Evolutionary conservation across 2,888 invertebrate species (phyloP).

Genomic region (Clunio marinus): DNA sequence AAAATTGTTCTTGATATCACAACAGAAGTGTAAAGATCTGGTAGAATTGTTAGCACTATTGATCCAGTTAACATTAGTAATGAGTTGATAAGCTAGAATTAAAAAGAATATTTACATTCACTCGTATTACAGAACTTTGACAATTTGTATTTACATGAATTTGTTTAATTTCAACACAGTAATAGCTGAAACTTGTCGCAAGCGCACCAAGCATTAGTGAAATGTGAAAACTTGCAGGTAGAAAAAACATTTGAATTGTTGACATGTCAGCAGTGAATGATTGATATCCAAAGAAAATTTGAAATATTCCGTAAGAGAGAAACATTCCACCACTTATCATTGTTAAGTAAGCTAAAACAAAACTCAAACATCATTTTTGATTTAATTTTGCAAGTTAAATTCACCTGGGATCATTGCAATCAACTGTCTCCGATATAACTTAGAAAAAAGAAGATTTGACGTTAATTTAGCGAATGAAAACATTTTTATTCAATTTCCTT

Average conservation of each 20-base stretch:
- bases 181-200: background rate
- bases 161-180: background rate
- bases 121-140: background rate
- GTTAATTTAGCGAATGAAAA: too few species aligned
- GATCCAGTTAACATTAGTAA: background rate
- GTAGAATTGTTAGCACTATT: background rate
- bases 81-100: background rate
- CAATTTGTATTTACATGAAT: background rate
- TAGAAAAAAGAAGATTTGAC: background rate
- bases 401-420: background rate
- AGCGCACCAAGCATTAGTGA: background rate
- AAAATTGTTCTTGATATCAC: background rate
- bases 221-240: conserved; percentile 13
- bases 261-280: background rate
- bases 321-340: conserved; percentile 21
- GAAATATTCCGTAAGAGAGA: conserved; percentile 5
- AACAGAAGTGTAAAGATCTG: background rate
- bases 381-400: background rate
- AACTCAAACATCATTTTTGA: background rate
- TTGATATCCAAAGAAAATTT: background rate
- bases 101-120: background rate
- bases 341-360: background rate
- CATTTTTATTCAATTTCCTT: too few species aligned
- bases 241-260: background rate
- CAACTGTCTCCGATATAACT: background rate